Conservation (phyloP, 1,140 invertebrate species). For the Protaetia brevitarsis region DNA sequence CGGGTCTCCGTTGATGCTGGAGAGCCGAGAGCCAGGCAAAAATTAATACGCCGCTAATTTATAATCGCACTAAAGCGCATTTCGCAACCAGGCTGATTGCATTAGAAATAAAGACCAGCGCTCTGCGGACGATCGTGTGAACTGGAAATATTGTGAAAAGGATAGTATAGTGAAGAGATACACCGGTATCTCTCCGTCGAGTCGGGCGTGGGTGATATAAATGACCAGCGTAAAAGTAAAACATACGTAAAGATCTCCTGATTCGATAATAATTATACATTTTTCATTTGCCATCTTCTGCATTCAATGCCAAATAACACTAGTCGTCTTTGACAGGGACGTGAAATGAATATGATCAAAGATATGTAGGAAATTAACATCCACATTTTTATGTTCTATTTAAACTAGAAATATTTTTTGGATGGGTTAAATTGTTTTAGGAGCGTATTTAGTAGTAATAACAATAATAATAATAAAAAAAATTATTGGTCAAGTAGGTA, state of each 20-base stretch:
- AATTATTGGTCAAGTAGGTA: too few relatives aligned
- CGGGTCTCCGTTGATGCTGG: constrained; percentile 27
- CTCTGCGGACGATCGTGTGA: constrained; percentile 34
- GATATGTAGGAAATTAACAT: too few relatives aligned
- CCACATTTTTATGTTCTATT: too few relatives aligned
- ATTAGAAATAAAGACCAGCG: constrained; percentile 27
- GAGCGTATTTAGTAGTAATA: too few relatives aligned
- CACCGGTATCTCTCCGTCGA: neutral
- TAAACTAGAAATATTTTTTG: too few relatives aligned
- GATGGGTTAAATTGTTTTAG: too few relatives aligned
- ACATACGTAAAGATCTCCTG: constrained; percentile 8
- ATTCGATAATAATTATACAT: constrained; percentile 16
- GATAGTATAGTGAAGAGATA: too few relatives aligned
- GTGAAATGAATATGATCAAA: too few relatives aligned
- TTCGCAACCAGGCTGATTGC: constrained; percentile 29
- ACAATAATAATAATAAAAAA: too few relatives aligned
- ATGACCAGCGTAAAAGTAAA: constrained; percentile 14
- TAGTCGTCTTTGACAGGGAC: too few relatives aligned
- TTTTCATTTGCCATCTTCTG: constrained; percentile 9
- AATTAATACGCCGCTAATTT: constrained; percentile 38
- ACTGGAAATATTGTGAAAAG: constrained; percentile 24
- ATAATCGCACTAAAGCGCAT: constrained; percentile 34
- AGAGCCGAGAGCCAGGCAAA: constrained; percentile 30
- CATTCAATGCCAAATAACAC: too few relatives aligned
- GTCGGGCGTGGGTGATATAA: constrained; percentile 19